Conservation (phyloP, 2,888 invertebrate species). For the Eumacrocentrus americanus region DNA sequence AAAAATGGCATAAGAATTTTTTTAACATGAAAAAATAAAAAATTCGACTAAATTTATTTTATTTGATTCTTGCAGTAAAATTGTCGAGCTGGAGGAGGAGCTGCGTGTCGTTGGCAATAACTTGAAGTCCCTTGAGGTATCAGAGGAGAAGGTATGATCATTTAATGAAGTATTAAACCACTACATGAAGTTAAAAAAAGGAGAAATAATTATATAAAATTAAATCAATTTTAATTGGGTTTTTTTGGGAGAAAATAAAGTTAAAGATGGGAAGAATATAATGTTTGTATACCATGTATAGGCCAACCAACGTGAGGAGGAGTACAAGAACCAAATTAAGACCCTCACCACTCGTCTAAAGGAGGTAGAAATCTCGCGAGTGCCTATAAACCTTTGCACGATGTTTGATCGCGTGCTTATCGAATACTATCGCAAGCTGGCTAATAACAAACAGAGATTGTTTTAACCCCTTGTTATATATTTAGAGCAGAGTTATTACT, state of each 20-base stretch:
- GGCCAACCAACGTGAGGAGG: constrained; percentile 99
- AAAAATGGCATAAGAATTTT: not conserved
- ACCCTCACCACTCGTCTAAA: constrained; percentile 97
- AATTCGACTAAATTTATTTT: too few species aligned
- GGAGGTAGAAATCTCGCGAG: constrained; percentile 77
- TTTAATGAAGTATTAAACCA: constrained; percentile 3
- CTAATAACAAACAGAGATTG: constrained; percentile 25
- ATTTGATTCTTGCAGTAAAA: constrained; percentile 88
- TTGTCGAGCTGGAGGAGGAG: constrained; percentile 99
- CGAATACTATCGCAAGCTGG: constrained; percentile 34
- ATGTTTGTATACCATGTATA: constrained; percentile 61
- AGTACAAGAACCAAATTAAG: constrained; percentile 99
- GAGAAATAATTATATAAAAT: not conserved
- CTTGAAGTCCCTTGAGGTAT: constrained; percentile 99
- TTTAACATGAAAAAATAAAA: not conserved
- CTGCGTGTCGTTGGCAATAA: constrained; percentile 99
- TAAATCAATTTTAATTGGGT: not conserved
- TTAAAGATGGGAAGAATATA: constrained; percentile 20
- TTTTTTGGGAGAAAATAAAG: not conserved
- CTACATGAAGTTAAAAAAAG: not conserved
- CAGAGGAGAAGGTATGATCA: constrained; percentile 93
- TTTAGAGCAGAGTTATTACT: constrained; percentile 24
- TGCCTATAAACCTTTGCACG: constrained; percentile 38
- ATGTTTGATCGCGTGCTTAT: constrained; percentile 31
- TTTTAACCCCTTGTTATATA: constrained; percentile 11